Evolutionary conservation across 2,888 invertebrate species (phyloP), one percentile per base, ranked within the genome.

Genomic region (Osmoderma eremita): DNA sequence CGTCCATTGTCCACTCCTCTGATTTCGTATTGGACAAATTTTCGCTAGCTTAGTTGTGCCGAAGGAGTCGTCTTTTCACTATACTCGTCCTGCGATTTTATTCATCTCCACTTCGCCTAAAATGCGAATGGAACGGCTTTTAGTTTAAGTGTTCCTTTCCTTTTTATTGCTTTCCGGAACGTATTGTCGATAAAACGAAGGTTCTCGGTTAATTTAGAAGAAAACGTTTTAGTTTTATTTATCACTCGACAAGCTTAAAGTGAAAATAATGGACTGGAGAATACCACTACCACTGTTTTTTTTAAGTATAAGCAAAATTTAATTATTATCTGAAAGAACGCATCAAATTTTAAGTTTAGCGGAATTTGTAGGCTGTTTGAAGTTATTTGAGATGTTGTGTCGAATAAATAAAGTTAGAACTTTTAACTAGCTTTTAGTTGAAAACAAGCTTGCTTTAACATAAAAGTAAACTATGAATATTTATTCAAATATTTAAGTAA

Each of bases 1-100:
- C 48, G 45, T 58, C 58, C 45, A 61, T 61, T 61, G 58, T 61
- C 58, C 58, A 61, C 45, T 45, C 45, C 30, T 30, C 58, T 61
- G 58, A 61, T 61, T 61, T 61, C 30, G 45, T 61, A 61, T 61
- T 61, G 58, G 45, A 17, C 30, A 61, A 45, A 61, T 45, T 61
- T 61, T 61, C 45, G 45, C 58, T 30, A 24, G 30, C 22, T 45
- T 61, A 45, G 45, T 13, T 45, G 24, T 42, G 45, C 15, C 17
- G 53, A 10, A 30, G 17, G 56, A 13, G 30, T 18, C 58, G 45
- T 61, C 58, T 36, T 61, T 61, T 61, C 45, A 45, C 41, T 24
- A 45, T 45, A 30, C 30, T 12, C 24, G 24, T 45, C 45, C 22
- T 45, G 45, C 30, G 45, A 45, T 45, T 61, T 61, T 20, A 61